These are phyloP conservation scores for Aselliscus stoliczkanus DNA, from an alignment of 2,797 vertebrate species.

Conservation along the genomic window DNA sequence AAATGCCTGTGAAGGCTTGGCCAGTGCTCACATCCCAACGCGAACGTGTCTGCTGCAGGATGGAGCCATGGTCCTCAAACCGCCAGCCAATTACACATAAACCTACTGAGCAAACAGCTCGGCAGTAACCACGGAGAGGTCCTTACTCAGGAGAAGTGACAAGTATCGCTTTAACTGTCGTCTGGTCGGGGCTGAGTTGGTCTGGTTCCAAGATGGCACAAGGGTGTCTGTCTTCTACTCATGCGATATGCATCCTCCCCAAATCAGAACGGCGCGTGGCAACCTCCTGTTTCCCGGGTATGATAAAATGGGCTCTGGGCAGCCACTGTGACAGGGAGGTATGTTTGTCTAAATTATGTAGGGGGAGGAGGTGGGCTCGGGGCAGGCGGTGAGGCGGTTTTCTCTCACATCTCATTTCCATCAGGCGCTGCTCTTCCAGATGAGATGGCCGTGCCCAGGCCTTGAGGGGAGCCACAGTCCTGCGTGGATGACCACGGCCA, in stretches of 20 bases:
- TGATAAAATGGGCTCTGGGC: neutral
- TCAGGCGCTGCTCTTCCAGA: neutral
- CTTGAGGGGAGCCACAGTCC: fast-evolving
- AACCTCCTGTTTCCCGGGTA: neutral
- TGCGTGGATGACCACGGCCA: fast-evolving
- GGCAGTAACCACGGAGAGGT: fast-evolving
- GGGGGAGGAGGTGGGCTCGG: fast-evolving
- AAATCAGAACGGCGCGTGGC: fast-evolving
- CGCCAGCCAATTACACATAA: fast-evolving
- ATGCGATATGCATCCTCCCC: neutral
- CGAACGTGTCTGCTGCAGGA: fast-evolving
- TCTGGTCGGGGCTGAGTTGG: neutral
- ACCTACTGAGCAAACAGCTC: neutral
- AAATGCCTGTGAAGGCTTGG: fast-evolving
- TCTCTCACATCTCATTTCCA: neutral
- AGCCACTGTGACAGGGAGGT: neutral
- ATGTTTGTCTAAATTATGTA: neutral
- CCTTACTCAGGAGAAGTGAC: neutral
- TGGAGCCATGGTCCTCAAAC: fast-evolving
- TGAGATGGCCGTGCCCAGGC: neutral
- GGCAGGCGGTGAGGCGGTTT: neutral
- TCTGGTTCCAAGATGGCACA: fast-evolving
- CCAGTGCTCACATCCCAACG: neutral
- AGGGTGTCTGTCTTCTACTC: fast-evolving
- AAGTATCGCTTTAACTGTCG: fast-evolving